These are phyloP conservation scores for Mythimna vitellina DNA, from an alignment of 2,888 invertebrate genomes.

Conservation along the genomic window DNA sequence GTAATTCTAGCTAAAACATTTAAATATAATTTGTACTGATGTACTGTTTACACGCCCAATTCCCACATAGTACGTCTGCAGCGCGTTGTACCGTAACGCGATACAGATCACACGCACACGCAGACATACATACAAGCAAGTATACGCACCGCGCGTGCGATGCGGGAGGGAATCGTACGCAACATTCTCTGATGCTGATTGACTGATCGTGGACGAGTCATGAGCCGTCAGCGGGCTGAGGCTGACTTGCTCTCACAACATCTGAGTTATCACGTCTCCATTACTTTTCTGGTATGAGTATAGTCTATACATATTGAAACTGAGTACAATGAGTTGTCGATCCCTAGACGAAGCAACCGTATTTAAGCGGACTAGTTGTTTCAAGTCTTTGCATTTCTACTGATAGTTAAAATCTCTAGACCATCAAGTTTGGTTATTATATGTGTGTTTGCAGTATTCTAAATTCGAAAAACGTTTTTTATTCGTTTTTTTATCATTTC, in stretches of 20 bases:
- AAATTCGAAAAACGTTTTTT: too few relatives aligned
- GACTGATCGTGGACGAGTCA: slow-evolving; percentile 13
- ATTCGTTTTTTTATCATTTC: too few relatives aligned
- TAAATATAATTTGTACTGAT: slow-evolving; percentile 8
- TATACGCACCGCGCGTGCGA: slow-evolving; percentile 42
- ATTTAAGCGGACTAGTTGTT: too few relatives aligned
- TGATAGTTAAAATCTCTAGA: too few relatives aligned
- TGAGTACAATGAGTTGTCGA: too few relatives aligned
- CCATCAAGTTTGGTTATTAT: too few relatives aligned
- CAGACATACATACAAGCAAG: neutral
- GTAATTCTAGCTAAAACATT: slow-evolving; percentile 26
- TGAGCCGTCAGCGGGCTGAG: slow-evolving; percentile 16
- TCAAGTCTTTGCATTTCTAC: too few relatives aligned
- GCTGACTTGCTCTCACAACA: neutral
- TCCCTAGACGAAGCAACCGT: too few relatives aligned
- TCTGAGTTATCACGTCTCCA: neutral
- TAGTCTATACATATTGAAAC: too few relatives aligned
- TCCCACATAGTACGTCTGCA: slow-evolving; percentile 39
- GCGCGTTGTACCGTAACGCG: slow-evolving; percentile 59
- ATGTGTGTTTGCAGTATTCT: too few relatives aligned
- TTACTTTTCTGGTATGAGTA: too few relatives aligned
- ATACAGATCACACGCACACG: slow-evolving; percentile 44
- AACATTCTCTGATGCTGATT: slow-evolving; percentile 57
- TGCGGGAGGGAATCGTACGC: slow-evolving; percentile 35
- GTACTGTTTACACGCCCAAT: slow-evolving; percentile 47